Evolutionary conservation across 1,140 invertebrate genomes (phyloP).

Genomic region (Phthorimaea operculella): DNA sequence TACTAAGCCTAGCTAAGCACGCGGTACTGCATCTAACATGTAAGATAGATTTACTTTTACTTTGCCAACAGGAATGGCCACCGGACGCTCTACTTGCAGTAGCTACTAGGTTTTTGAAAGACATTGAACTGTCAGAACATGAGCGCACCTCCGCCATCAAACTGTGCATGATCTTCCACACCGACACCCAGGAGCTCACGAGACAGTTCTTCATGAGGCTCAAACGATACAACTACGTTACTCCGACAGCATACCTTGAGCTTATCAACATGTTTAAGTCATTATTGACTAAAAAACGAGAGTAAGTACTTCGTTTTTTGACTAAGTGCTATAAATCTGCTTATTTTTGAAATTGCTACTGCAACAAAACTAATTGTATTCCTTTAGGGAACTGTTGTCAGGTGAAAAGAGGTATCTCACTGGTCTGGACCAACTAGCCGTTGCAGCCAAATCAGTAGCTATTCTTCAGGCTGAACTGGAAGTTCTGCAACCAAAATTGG

Average conservation of each 20-base stretch:
- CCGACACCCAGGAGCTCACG: conserved; percentile 82
- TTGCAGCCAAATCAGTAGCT: conserved; percentile 83
- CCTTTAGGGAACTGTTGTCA: conserved; percentile 71
- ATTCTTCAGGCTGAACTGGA: conserved; percentile 88
- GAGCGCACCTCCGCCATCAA: conserved; percentile 80
- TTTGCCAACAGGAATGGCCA: conserved; percentile 81
- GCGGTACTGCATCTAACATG: too few species aligned
- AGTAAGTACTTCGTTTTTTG: conserved; percentile 61
- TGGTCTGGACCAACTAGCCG: conserved; percentile 88
- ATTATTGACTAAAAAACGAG: conserved; percentile 81
- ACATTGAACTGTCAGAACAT: conserved; percentile 82
- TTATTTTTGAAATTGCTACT: not conserved
- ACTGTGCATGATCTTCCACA: conserved; percentile 93
- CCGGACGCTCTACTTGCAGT: conserved; percentile 92
- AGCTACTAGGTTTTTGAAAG: conserved; percentile 86
- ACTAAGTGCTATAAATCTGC: too few species aligned
- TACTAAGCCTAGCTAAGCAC: too few species aligned
- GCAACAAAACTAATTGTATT: not conserved
- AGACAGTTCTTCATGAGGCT: conserved; percentile 77
- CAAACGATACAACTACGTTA: conserved; percentile 88
- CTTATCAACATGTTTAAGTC: conserved; percentile 91
- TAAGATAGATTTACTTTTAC: too few species aligned
- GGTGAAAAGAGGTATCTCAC: conserved; percentile 83
- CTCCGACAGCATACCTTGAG: conserved; percentile 94
- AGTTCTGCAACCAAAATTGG: conserved; percentile 87